Evolutionary conservation across 1,140 invertebrate genomes (phyloP).

Genomic region (Lordiphosa collinella): DNA sequence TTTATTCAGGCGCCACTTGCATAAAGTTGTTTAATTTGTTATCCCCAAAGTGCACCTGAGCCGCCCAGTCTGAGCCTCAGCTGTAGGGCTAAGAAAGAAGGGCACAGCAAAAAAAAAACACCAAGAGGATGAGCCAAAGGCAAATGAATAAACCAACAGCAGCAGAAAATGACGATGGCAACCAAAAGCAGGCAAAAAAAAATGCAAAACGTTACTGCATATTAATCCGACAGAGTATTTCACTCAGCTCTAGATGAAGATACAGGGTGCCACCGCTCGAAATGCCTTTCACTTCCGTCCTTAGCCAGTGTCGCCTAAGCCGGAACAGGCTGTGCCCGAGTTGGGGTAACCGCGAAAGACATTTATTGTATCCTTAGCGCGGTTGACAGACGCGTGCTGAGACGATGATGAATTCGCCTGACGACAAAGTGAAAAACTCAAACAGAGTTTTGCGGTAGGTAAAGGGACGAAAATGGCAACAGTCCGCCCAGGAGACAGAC

Average conservation of each 20-base stretch:
- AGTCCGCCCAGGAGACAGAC: constrained; percentile 32
- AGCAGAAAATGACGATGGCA: constrained; percentile 40
- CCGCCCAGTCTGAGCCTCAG: constrained; percentile 7
- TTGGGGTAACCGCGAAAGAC: constrained; percentile 61
- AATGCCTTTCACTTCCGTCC: neutral
- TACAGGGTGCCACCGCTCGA: constrained; percentile 35
- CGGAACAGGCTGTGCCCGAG: constrained; percentile 25
- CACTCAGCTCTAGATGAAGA: constrained; percentile 36
- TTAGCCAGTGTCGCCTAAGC: constrained; percentile 6
- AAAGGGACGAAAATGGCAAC: constrained; percentile 38
- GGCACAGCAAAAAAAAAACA: constrained; percentile 17
- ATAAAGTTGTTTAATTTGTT: constrained; percentile 76
- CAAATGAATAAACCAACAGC: constrained; percentile 70
- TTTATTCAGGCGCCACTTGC: constrained; percentile 48
- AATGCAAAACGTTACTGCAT: constrained; percentile 70
- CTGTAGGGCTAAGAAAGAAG: constrained; percentile 7
- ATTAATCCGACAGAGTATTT: constrained; percentile 77
- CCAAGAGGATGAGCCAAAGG: constrained; percentile 27
- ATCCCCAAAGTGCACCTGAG: constrained; percentile 73
- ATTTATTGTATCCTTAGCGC: constrained; percentile 77
- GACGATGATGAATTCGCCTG: constrained; percentile 73
- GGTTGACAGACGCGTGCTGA: constrained; percentile 72
- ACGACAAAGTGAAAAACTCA: constrained; percentile 53
- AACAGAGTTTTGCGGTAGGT: neutral
- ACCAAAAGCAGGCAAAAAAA: constrained; percentile 31